These are phyloP conservation scores for Pelochelys cantorii DNA, from an alignment of 2,797 vertebrate genomes.

Conservation along the genomic window DNA sequence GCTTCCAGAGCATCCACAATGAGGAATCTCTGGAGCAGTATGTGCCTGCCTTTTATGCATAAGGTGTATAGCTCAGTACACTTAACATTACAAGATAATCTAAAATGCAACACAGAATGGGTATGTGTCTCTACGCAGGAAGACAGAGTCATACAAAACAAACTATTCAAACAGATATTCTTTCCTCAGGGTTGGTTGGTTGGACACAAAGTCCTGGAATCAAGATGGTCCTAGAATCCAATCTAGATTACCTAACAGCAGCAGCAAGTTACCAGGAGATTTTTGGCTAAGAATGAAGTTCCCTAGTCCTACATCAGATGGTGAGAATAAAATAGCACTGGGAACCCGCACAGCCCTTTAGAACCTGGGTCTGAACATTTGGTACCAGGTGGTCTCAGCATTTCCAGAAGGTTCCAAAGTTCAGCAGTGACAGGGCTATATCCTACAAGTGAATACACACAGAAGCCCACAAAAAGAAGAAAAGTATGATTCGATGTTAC, in stretches of 20 bases:
- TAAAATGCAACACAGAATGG: rapidly evolving
- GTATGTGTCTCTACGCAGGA: neutral
- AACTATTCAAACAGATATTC: neutral
- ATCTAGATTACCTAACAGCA: neutral
- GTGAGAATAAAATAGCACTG: neutral
- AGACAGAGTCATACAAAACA: rapidly evolving
- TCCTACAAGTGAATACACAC: neutral
- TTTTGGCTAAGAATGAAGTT: neutral
- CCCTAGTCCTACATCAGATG: neutral
- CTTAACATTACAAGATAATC: neutral
- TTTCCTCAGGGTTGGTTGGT: neutral
- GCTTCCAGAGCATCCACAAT: neutral
- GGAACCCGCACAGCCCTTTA: neutral
- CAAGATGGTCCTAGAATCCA: neutral
- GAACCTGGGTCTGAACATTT: neutral
- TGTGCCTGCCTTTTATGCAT: neutral
- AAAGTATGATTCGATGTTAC: rapidly evolving
- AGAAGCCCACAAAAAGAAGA: neutral
- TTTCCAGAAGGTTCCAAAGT: neutral
- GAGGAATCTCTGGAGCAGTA: neutral
- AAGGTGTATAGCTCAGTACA: rapidly evolving
- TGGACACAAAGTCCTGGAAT: neutral
- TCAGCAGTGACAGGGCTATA: neutral
- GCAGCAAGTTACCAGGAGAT: neutral
- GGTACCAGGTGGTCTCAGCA: neutral